phyloP scores from a whole-genome alignment of 2,888 invertebrate species.

The Sturmia bella region DNA sequence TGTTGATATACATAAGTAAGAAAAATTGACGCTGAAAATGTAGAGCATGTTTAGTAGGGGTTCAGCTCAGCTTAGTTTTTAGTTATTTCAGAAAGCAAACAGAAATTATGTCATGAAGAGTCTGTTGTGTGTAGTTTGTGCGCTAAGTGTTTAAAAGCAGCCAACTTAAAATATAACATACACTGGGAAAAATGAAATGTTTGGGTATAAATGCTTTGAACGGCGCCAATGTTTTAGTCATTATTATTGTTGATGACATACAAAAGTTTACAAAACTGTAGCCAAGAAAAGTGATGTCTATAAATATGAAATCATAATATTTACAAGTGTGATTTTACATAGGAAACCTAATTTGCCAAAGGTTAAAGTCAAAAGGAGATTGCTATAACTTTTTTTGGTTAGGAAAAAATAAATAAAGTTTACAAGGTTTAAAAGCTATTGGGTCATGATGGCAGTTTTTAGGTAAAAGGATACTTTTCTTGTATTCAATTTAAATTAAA shows the following conservation, averaged over 20 bases:
- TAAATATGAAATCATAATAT: too few relatives aligned
- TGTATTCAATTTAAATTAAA: too few relatives aligned
- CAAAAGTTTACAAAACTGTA: too few relatives aligned
- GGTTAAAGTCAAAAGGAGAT: too few relatives aligned
- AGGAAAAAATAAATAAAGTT: too few relatives aligned
- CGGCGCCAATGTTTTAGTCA: conserved; percentile 44
- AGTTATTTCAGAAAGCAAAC: conserved; percentile 9
- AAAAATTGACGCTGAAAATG: conserved; percentile 49
- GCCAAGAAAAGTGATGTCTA: too few relatives aligned
- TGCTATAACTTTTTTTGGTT: too few relatives aligned
- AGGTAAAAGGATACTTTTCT: too few relatives aligned
- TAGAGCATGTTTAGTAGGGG: conserved; percentile 42
- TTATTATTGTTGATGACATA: not conserved
- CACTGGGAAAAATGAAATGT: conserved; percentile 37
- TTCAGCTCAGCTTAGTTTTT: conserved; percentile 12
- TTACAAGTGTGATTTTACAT: too few relatives aligned
- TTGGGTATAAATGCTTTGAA: not conserved
- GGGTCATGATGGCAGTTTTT: too few relatives aligned
- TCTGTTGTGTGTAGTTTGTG: conserved; percentile 43
- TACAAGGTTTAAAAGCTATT: too few relatives aligned
- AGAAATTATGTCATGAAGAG: conserved; percentile 63
- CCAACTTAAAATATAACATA: conserved; percentile 25
- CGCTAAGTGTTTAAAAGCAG: conserved; percentile 5
- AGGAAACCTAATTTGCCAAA: too few relatives aligned
- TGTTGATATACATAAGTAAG: conserved; percentile 10